Evolutionary conservation across 2,888 invertebrate genomes (phyloP).

Genomic region (Ypsolopha sequella): DNA sequence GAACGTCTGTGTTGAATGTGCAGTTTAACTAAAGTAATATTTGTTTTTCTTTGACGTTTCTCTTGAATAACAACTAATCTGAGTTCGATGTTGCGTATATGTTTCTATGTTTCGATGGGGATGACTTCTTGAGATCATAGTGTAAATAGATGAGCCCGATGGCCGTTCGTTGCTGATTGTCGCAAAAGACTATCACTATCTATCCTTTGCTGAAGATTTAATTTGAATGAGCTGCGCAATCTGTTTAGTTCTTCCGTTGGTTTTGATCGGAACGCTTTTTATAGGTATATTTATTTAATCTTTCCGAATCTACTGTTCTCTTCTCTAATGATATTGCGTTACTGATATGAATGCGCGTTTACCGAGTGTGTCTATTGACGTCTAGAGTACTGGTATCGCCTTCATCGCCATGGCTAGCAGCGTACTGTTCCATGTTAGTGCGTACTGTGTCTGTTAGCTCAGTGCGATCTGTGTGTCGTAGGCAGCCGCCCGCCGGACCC

Average conservation of each 20-base stretch:
- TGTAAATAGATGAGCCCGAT: constrained; percentile 69
- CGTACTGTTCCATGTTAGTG: constrained; percentile 61
- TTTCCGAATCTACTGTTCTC: constrained; percentile 63
- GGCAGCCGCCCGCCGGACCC: constrained; percentile 21
- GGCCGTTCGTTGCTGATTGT: constrained; percentile 71
- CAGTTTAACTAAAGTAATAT: constrained; percentile 59
- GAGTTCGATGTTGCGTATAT: constrained; percentile 67
- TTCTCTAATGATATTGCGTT: constrained; percentile 60
- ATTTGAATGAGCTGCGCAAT: constrained; percentile 70
- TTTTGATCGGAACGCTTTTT: constrained; percentile 65
- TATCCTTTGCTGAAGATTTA: constrained; percentile 69
- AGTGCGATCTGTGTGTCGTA: constrained; percentile 40
- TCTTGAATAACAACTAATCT: constrained; percentile 69
- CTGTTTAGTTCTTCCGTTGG: constrained; percentile 68
- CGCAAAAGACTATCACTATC: constrained; percentile 65
- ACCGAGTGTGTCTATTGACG: constrained; percentile 58
- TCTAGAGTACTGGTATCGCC: constrained; percentile 63
- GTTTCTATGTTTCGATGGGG: constrained; percentile 71
- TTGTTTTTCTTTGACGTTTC: constrained; percentile 70
- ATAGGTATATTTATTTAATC: constrained; percentile 67
- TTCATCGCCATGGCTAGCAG: constrained; percentile 65
- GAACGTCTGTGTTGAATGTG: constrained; percentile 72
- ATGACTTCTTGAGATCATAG: constrained; percentile 56
- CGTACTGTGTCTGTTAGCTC: constrained; percentile 61
- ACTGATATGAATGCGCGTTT: constrained; percentile 65